Evolutionary conservation across 2,113 vertebrate genomes (phyloP).

Genomic region (Hippocampus zosterae): DNA sequence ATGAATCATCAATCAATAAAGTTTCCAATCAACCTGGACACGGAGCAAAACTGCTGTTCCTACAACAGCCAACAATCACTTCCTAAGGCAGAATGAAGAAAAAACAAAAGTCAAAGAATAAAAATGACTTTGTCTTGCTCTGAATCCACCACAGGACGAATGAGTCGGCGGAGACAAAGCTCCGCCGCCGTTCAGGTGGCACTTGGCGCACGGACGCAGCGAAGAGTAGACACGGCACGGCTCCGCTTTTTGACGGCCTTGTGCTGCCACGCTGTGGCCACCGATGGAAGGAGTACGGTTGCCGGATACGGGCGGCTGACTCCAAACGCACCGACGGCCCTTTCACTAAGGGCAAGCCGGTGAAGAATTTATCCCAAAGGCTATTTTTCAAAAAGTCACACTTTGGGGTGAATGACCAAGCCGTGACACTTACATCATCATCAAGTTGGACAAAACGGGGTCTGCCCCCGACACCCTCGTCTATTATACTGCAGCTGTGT

Average conservation of each 20-base stretch:
- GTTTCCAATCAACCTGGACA: too few species aligned
- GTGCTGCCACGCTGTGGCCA: conserved; percentile 59
- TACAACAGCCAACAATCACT: too few species aligned
- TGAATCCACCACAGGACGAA: conserved; percentile 57
- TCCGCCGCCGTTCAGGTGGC: conserved; percentile 55
- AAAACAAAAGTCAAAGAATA: too few species aligned
- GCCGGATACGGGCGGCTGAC: too few species aligned
- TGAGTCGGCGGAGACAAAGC: conserved; percentile 47
- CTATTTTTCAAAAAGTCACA: not conserved
- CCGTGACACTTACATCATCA: too few species aligned
- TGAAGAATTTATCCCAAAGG: not conserved
- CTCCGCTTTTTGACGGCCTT: conserved; percentile 13
- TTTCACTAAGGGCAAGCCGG: not conserved
- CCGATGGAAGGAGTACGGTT: not conserved
- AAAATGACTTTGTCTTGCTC: not conserved
- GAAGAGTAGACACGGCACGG: not conserved
- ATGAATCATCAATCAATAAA: too few species aligned
- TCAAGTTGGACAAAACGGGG: too few species aligned
- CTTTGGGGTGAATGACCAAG: not conserved
- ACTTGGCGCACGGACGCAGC: conserved; percentile 16
- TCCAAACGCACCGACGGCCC: not conserved
- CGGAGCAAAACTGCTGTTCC: too few species aligned
- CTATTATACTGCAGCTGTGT: too few species aligned
- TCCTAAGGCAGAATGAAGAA: too few species aligned
- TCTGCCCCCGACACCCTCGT: too few species aligned